Conservation (phyloP, 2,888 invertebrate species). For the Drosophila neotestacea region DNA sequence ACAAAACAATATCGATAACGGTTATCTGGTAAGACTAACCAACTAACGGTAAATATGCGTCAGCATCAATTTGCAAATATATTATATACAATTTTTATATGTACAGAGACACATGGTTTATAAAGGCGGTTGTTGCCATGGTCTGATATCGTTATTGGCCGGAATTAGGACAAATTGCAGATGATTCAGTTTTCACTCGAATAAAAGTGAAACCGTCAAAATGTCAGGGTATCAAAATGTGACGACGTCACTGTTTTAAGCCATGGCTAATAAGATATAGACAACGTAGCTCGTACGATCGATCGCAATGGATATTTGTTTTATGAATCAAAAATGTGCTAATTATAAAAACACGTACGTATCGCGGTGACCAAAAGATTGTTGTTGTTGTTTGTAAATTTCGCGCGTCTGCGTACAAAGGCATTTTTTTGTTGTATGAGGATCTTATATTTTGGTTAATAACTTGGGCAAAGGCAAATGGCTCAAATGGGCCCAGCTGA, state of each 20-base stretch:
- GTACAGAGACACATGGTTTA: not conserved
- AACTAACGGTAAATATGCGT: conserved; percentile 61
- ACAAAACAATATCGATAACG: conserved; percentile 53
- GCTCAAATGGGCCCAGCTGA: conserved; percentile 35
- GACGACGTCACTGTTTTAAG: conserved; percentile 16
- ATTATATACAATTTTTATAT: conserved; percentile 2
- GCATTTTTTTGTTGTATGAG: conserved; percentile 38
- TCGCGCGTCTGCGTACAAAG: conserved; percentile 53
- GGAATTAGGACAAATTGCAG: conserved; percentile 7
- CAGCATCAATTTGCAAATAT: conserved; percentile 20
- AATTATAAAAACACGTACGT: conserved; percentile 69
- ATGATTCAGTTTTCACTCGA: conserved; percentile 58
- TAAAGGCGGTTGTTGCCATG: conserved; percentile 41
- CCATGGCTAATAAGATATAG: not conserved
- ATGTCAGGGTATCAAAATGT: not conserved
- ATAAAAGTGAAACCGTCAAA: conserved; percentile 67
- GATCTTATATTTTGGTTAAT: conserved; percentile 54
- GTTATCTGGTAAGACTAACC: conserved; percentile 52
- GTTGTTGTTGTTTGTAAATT: conserved; percentile 40
- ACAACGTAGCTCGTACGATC: conserved; percentile 13
- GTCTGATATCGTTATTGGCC: conserved; percentile 13
- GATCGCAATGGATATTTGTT: conserved; percentile 44
- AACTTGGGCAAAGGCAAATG: conserved; percentile 58
- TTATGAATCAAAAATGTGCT: conserved; percentile 72
- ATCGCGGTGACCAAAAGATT: conserved; percentile 37